Percentiles rank a stretch among this genome's conserved stretches.
Conservation (phyloP, 2,797 vertebrate genomes). For the Gambelia wislizenii region DNA sequence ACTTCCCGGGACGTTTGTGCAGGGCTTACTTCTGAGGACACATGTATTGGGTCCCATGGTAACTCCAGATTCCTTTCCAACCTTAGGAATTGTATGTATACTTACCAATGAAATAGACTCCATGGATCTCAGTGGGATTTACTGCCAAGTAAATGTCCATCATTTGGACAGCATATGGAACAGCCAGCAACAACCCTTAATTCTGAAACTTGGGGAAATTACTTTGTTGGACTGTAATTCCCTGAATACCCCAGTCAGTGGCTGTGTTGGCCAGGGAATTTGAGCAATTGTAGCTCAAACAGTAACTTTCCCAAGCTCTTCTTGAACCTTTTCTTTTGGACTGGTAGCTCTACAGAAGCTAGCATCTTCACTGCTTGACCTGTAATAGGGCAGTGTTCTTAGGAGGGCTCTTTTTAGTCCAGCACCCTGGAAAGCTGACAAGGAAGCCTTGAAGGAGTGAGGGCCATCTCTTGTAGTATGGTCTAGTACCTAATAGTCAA, state of each 20-base stretch:
- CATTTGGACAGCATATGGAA: no score
- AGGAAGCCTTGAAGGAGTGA: neutral
- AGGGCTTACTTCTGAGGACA: neutral
- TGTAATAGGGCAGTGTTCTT: neutral
- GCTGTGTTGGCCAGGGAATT: no score
- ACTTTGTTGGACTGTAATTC: no score
- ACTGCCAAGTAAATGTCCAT: neutral
- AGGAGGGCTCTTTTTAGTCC: neutral
- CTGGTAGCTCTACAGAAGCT: neutral
- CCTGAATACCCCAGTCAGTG: no score
- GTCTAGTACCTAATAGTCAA: no score
- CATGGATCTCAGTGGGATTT: neutral
- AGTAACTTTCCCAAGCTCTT: no score
- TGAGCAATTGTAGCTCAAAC: no score
- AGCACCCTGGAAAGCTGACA: neutral
- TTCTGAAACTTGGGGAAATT: no score
- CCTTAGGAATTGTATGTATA: neutral
- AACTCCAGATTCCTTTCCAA: neutral
- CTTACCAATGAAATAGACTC: neutral
- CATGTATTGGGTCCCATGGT: neutral
- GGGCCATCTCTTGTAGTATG: neutral
- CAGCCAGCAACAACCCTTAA: neutral
- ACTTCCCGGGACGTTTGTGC: neutral
- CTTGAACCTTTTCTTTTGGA: neutral
- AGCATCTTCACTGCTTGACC: no score